Base-by-base conservation (phyloP, 2,113 vertebrate genomes). In the Grallaria varia region DNA sequence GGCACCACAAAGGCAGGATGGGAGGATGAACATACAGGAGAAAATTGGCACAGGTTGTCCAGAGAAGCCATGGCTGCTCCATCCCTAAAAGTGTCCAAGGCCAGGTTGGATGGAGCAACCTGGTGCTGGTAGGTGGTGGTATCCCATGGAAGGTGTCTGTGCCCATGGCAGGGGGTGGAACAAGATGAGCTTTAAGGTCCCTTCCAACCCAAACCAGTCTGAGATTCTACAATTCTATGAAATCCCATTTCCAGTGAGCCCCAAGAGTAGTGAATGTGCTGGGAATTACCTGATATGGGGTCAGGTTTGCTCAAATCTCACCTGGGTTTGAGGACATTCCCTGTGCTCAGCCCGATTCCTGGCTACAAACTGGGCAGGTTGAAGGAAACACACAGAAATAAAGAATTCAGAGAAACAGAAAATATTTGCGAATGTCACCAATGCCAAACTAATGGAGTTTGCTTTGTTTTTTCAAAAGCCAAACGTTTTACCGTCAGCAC, bases 381-480 rank as follows among this genome's bases (percentile, higher is more conserved):
- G 3, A 2, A 49, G 53, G 45, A 55, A 89, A 78, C 2, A 0
- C 4, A 27, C 0, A 0, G 62, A 78, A 78, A 40, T 4, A 42
- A 75, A 40, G 56, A 63, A 9, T 67, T 31, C 28, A 40, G 72
- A 80, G 64, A 20, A 40, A 67, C 20, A 17, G 30, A 87, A 78
- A 77, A n/a, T 40, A 53, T 40, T 27, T 74, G 80, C 50, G 73
- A 69, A 18, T 33, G 52, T 78, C 69, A 74, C 67, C 84, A 50
- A 7, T 10, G 81, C 87, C 89, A 60, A 84, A 78, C 76, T 84
- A 77, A 84, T 42, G 77, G 69, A 91, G 87, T 72, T 75, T 64
- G 66, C 84, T 85, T 96, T 95, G 64, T 76, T 85, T 83, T 50
- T 25, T 64, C n/a, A 30, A 91, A 93, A 91, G 49, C 78, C 87